Evolutionary conservation across 2,113 vertebrate genomes (phyloP).

Genomic region (Cephalopterus ornatus): DNA sequence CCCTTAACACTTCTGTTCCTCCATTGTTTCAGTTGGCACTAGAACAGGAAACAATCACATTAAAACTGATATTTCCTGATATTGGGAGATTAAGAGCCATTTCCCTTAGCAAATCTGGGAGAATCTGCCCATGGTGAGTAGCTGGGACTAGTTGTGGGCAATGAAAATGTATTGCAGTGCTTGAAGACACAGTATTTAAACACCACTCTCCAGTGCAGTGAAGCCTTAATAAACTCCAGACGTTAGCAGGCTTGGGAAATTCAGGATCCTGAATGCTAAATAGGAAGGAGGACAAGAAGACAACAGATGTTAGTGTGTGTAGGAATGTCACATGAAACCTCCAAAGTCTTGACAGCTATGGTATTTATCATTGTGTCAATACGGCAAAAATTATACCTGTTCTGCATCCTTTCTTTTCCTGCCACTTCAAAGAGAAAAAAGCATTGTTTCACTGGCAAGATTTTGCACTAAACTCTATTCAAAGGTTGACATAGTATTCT

Average conservation of each 20-base stretch:
- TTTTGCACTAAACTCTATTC: not conserved
- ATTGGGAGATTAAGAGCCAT: not conserved
- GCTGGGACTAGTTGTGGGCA: not conserved
- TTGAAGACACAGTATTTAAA: not conserved
- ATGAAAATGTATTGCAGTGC: not conserved
- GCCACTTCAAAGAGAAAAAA: not conserved
- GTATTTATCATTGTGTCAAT: not conserved
- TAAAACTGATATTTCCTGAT: not conserved
- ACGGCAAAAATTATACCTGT: not conserved
- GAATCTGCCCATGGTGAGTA: not conserved
- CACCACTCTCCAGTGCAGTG: not conserved
- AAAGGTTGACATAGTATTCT: not conserved
- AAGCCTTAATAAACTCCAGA: not conserved
- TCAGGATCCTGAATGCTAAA: not conserved
- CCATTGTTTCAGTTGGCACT: not conserved
- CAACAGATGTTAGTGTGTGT: not conserved
- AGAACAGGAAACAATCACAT: not conserved
- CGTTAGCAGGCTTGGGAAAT: not conserved
- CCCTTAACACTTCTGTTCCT: not conserved
- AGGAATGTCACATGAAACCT: not conserved
- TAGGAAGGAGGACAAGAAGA: not conserved
- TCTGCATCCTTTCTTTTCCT: not conserved
- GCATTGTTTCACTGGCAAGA: not conserved
- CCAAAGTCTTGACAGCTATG: not conserved
- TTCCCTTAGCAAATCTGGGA: not conserved